Evolutionary conservation across 2,888 invertebrate species (phyloP).

Genomic region (Dusona sp.): DNA sequence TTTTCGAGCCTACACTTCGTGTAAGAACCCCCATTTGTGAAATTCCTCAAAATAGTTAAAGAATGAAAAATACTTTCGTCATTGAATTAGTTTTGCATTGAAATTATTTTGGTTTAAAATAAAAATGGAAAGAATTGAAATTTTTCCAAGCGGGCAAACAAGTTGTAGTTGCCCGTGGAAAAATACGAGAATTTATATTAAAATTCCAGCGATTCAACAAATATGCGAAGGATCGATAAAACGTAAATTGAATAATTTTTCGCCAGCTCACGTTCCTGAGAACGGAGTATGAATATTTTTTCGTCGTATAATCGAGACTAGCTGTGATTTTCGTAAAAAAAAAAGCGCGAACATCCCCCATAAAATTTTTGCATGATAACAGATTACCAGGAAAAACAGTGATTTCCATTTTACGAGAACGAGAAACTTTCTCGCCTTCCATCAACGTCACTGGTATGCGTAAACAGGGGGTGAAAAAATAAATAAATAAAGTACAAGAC

Average conservation of each 20-base stretch:
- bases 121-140: not conserved
- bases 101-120: not conserved
- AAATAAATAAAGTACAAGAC: not conserved
- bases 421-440: constrained; percentile 16
- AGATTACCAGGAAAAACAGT: constrained; percentile 5
- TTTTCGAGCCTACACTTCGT: no score
- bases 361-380: constrained; percentile 20
- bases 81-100: not conserved
- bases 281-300: constrained; percentile 22
- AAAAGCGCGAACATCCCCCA: not conserved
- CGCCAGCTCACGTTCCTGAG: not conserved
- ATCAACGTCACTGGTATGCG: not conserved
- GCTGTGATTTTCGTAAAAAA: not conserved
- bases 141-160: not conserved
- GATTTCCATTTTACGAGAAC: constrained; percentile 29
- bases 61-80: not conserved
- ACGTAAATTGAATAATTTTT: constrained; percentile 16
- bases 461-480: not conserved
- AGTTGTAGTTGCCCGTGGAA: not conserved
- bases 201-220: not conserved
- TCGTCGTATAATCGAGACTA: constrained; percentile 1
- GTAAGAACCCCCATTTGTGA: not conserved
- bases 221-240: constrained; percentile 30
- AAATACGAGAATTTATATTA: not conserved
- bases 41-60: not conserved